phyloP scores from a whole-genome alignment of 2,888 invertebrate genomes.

The Athalia circularis region DNA sequence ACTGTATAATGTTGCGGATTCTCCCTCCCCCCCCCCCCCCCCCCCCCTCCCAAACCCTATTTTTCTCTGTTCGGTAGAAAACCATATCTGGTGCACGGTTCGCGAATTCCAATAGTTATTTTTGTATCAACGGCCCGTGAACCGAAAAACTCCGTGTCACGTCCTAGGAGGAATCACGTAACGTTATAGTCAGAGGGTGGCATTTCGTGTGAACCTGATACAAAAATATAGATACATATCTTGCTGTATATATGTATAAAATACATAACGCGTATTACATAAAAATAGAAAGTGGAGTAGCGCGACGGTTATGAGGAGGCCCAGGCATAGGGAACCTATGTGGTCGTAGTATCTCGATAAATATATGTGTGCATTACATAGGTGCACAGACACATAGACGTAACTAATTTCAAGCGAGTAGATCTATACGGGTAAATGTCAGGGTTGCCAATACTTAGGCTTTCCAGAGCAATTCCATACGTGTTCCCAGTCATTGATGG shows the following conservation, averaged over 20 bases:
- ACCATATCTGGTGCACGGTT: too few relatives aligned
- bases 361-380: neutral
- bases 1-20: too few relatives aligned
- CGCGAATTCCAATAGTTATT: too few relatives aligned
- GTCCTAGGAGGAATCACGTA: conserved; percentile 3
- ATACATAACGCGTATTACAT: conserved; percentile 51
- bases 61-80: too few relatives aligned
- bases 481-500: conserved; percentile 7
- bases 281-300: conserved; percentile 62
- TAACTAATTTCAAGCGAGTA: conserved; percentile 49
- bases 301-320: conserved; percentile 53
- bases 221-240: neutral
- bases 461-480: conserved; percentile 30
- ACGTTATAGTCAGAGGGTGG: neutral
- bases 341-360: conserved; percentile 7
- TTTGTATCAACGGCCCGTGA: too few relatives aligned
- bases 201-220: neutral
- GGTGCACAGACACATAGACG: too few relatives aligned
- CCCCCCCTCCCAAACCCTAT: too few relatives aligned
- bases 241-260: neutral
- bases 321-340: conserved; percentile 42
- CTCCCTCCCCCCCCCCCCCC: too few relatives aligned
- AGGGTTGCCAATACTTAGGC: conserved; percentile 49
- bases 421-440: conserved; percentile 57
- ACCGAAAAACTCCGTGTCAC: too few relatives aligned